phyloP scores from a whole-genome alignment of 2,113 vertebrate genomes.

The Sinocyclocheilus anshuiensis region DNA sequence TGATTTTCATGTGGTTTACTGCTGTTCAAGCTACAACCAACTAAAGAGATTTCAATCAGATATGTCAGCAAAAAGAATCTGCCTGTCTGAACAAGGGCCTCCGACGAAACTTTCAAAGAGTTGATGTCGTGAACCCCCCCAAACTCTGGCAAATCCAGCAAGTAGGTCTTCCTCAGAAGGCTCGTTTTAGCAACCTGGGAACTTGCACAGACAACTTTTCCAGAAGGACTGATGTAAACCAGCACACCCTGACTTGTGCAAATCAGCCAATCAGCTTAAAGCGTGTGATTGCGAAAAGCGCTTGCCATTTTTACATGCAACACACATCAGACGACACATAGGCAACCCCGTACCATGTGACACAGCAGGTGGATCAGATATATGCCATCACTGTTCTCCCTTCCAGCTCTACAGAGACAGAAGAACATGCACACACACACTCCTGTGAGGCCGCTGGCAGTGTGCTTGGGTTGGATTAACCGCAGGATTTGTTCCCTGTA shows the following conservation, averaged over 20 bases:
- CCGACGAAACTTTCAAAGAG: background rate
- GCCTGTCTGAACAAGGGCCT: background rate
- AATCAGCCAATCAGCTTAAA: conserved; percentile 11
- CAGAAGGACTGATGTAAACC: conserved; percentile 22
- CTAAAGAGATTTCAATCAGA: background rate
- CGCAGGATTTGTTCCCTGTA: conserved; percentile 47
- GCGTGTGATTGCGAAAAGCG: background rate
- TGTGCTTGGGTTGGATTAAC: conserved; percentile 45
- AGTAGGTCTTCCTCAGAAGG: conserved; percentile 31
- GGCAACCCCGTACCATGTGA: conserved; percentile 5
- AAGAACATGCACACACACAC: background rate
- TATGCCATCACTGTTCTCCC: conserved; percentile 14
- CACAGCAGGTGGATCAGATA: conserved; percentile 18
- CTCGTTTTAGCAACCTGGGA: conserved; percentile 17
- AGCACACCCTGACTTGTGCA: background rate
- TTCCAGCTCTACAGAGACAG: background rate
- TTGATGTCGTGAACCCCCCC: background rate
- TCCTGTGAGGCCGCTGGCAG: conserved; percentile 43
- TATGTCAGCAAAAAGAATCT: background rate
- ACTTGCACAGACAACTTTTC: conserved; percentile 8
- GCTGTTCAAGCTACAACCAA: background rate
- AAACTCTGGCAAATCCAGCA: conserved; percentile 24
- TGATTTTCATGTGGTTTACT: background rate
- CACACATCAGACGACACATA: background rate
- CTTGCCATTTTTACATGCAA: background rate